Conservation (phyloP, 2,113 vertebrate genomes). For the Otocyon megalotis region DNA sequence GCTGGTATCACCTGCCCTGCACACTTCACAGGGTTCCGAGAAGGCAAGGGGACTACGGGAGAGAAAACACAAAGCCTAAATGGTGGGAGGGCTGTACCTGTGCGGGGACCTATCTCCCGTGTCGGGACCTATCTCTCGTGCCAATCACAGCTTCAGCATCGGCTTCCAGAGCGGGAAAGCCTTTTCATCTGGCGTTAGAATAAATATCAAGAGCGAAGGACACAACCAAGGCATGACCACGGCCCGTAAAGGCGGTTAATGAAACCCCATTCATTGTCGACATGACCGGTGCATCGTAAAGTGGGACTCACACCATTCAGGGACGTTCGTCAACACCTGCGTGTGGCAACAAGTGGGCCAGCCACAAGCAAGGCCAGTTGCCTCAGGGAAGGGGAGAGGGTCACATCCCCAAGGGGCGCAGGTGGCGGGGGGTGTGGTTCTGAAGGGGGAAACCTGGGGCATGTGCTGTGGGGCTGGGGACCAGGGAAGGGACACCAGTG, state of each 20-base stretch:
- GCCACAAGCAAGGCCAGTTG: neutral
- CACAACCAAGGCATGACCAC: neutral
- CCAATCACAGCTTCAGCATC: neutral
- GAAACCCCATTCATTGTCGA: neutral
- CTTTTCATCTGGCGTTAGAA: no score
- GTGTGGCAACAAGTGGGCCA: neutral
- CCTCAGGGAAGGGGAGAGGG: neutral
- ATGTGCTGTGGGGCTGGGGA: neutral
- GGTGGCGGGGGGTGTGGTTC: no score
- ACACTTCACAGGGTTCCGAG: neutral
- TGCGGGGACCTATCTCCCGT: neutral
- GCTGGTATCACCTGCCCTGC: neutral
- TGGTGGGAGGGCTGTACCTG: neutral
- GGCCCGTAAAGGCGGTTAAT: neutral
- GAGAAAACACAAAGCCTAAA: neutral
- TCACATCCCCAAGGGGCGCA: accelerated
- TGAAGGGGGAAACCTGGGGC: neutral
- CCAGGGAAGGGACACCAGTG: neutral
- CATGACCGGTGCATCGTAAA: neutral
- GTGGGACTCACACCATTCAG: neutral
- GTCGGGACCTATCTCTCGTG: neutral
- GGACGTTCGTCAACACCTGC: neutral
- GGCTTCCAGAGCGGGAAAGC: neutral
- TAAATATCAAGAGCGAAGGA: neutral
- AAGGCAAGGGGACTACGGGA: neutral